phyloP scores from a whole-genome alignment of 37 sponge, comb jelly and placozoan species.

The Ephydatia muelleri region DNA sequence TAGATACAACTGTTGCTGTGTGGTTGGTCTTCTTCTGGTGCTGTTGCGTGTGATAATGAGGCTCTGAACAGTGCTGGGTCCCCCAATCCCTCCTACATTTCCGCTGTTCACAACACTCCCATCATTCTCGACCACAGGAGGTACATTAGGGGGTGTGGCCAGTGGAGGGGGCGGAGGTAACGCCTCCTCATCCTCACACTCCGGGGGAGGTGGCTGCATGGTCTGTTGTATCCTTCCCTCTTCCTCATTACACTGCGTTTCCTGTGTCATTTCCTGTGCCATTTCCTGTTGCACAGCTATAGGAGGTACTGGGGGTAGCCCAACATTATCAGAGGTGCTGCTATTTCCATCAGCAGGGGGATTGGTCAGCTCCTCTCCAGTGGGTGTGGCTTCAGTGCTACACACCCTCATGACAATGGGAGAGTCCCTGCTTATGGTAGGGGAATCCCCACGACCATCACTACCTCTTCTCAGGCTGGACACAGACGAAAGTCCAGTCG shows the following conservation, averaged over 20 bases:
- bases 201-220: not conserved
- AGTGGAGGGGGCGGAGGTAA: not conserved
- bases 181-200: not conserved
- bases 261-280: not conserved
- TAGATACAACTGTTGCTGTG: constrained; percentile 54
- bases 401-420: not conserved
- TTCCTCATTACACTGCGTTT: not conserved
- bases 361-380: not conserved
- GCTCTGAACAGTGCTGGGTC: not conserved
- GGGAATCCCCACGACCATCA: not conserved
- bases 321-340: not conserved
- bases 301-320: not conserved
- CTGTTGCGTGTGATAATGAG: constrained; percentile 18
- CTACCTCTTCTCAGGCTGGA: not conserved
- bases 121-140: not conserved
- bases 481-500: not conserved
- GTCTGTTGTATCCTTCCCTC: not conserved
- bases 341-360: not conserved
- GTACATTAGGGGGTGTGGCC: not conserved
- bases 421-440: not conserved
- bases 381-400: not conserved
- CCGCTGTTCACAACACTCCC: not conserved
- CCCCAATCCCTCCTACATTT: no score
- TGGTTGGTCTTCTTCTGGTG: not conserved
- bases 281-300: not conserved